Conservation (phyloP, 1,140 invertebrate species). For the Zaprionus camerounensis region DNA sequence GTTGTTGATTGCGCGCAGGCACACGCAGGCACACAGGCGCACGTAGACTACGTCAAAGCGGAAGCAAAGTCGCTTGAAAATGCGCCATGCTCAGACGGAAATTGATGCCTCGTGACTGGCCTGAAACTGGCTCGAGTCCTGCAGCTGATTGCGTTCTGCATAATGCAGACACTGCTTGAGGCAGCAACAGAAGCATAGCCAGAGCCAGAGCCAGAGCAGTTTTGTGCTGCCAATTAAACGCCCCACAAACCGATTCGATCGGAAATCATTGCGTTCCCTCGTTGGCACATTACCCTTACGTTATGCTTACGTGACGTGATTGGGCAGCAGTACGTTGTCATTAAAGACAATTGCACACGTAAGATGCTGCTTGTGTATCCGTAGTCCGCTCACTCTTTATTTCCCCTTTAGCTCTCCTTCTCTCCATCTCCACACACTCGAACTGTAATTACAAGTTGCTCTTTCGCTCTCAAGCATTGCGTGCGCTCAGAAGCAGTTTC, state of each 20-base stretch:
- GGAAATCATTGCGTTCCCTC: constrained; percentile 40
- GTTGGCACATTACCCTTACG: constrained; percentile 7
- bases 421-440: constrained; percentile 19
- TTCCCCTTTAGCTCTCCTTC: neutral
- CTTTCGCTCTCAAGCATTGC: neutral
- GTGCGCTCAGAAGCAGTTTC: constrained; percentile 50
- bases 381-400: neutral
- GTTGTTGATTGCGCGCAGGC: constrained; percentile 70
- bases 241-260: constrained; percentile 46
- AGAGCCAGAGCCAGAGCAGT: constrained; percentile 23
- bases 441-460: constrained; percentile 63
- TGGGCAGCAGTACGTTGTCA: constrained; percentile 10
- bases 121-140: constrained; percentile 9
- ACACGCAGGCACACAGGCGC: constrained; percentile 23
- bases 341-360: constrained; percentile 27
- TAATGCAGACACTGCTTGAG: constrained; percentile 49
- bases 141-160: constrained; percentile 66
- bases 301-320: constrained; percentile 40
- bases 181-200: neutral
- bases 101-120: constrained; percentile 60
- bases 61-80: constrained; percentile 36
- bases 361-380: neutral
- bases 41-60: constrained; percentile 56
- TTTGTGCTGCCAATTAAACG: constrained; percentile 57
- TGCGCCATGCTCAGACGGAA: constrained; percentile 49